Evolutionary conservation across 1,140 invertebrate genomes (phyloP), one percentile per base, ranked within the genome.

Genomic region (Cherax destructor): DNA sequence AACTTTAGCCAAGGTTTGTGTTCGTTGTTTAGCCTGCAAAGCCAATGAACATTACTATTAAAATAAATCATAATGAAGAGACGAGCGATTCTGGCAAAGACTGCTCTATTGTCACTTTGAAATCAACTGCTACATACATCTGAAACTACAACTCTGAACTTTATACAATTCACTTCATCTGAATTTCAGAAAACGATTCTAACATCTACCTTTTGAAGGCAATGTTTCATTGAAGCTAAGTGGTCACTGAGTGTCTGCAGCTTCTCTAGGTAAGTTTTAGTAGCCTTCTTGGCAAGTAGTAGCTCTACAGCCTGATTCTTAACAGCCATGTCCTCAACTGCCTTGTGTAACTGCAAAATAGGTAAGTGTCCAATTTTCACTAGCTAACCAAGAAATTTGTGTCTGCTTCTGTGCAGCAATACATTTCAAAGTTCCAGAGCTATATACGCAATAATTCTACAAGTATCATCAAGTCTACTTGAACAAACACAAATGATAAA

Each of bases 301-400:
- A 92, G 65, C 47, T 88, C 92, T 41, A 92, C 83, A 72, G 92
- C 92, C 74, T 92, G 92, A 72, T 92, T 92, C 79, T 92, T 92
- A 52, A 86, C 83, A 50, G 87, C 92, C 92, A 92, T 92, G 83
- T 92, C 92, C 77, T 92, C 92, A 86, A 90, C 86, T 79, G 92
- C 92, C 83, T 92, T 92, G 87, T 90, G 86, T 47, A 92, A 83
- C 87, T 92, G 87, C 59, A 85, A 83, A 65, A 65, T 49, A 88
- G 30, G 78, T 80, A 76, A 41, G 47, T 72, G 83, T 86, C 16
- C 41, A 52, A 50, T 74, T 56, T 7, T 76, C 41, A 76, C 47
- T 50, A 74, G 61, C 49, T 50, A 21, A 41, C 56, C 30, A 21
- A 18, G 47, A 84, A 24, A 84, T 7, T 72, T 18, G 6, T 30